Conservation (phyloP, 2,113 vertebrate genomes). For the Lamprologus callipterus region DNA sequence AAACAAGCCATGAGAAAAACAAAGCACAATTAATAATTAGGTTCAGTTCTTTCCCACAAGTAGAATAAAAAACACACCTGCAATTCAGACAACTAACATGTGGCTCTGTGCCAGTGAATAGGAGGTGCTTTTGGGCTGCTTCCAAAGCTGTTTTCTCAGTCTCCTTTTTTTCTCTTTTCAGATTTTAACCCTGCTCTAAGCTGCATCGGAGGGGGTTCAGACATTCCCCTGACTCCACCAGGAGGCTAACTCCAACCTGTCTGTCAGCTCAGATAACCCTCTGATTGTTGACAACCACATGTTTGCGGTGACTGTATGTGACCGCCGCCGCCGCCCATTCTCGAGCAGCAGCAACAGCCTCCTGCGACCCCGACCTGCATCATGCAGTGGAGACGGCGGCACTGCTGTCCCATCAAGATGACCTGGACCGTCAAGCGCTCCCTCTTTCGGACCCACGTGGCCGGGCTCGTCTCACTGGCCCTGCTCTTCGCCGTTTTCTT, state of each 20-base stretch:
- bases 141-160: slow-evolving; percentile 25
- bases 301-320: slow-evolving; percentile 63
- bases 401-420: slow-evolving; percentile 94
- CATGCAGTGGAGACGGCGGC: slow-evolving; percentile 97
- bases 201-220: slow-evolving; percentile 68
- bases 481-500: slow-evolving; percentile 87
- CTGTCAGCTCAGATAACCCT: slow-evolving; percentile 62
- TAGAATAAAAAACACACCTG: background rate
- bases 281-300: slow-evolving; percentile 63
- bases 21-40: background rate
- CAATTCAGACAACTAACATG: background rate
- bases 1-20: background rate
- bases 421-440: slow-evolving; percentile 93
- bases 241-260: slow-evolving; percentile 45
- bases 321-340: slow-evolving; percentile 50
- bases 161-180: slow-evolving; percentile 33
- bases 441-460: slow-evolving; percentile 87
- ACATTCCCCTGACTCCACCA: slow-evolving; percentile 72
- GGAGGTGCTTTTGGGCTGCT: background rate
- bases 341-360: slow-evolving; percentile 65
- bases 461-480: slow-evolving; percentile 85
- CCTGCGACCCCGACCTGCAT: slow-evolving; percentile 72
- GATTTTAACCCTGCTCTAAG: slow-evolving; percentile 45
- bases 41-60: background rate
- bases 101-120: background rate